Evolutionary conservation across 2,113 vertebrate genomes (phyloP).

Genomic region (Corythornis madagascariensis): DNA sequence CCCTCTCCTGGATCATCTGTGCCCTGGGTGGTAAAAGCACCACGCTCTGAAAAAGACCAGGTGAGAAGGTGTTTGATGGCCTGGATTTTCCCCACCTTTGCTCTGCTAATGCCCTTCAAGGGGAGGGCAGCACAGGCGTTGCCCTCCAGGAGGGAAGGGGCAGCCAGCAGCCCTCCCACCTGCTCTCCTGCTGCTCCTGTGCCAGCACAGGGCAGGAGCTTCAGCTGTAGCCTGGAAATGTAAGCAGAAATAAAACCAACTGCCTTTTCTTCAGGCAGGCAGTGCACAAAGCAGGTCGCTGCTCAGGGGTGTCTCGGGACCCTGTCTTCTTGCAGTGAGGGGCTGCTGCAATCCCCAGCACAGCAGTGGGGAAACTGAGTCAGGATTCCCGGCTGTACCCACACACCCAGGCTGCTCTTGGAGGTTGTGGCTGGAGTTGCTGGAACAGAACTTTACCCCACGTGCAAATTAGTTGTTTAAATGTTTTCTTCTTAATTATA

Average conservation of each 20-base stretch:
- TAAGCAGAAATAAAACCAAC: neutral
- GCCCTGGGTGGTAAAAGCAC: neutral
- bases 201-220: neutral
- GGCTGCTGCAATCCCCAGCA: neutral
- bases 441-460: neutral
- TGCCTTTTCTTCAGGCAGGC: neutral
- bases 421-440: neutral
- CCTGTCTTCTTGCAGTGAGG: neutral
- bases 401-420: neutral
- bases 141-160: neutral
- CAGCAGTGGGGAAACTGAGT: neutral
- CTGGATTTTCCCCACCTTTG: neutral
- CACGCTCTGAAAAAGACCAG: neutral
- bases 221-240: neutral
- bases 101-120: neutral
- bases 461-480: neutral
- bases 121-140: accelerated
- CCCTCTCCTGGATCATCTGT: accelerated
- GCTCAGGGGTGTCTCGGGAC: neutral
- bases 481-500: neutral
- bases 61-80: neutral
- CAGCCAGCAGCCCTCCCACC: neutral
- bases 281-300: neutral
- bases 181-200: accelerated
- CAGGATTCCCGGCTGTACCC: accelerated